A percentile compares a stretch with the other conserved stretches of the same genome.
Evolutionary conservation across 2,797 vertebrate species (phyloP).

Genomic region (Gymnothorax reevesii): DNA sequence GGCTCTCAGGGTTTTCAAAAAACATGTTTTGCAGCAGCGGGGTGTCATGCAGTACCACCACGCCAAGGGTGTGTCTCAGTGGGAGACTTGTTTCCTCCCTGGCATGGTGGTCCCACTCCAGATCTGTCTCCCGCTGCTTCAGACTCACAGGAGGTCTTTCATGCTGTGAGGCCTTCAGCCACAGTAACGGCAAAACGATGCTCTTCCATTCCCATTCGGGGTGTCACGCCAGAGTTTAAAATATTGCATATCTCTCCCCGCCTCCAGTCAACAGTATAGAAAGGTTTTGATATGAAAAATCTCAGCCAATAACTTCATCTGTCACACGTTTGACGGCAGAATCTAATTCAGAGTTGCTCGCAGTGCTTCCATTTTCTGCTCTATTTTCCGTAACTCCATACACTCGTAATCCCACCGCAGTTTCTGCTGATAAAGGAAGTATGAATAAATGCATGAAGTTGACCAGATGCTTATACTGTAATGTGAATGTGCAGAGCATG

Average conservation of each 20-base stretch:
- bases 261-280: background rate
- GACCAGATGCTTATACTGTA: too few relatives aligned
- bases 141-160: constrained; percentile 63
- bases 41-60: constrained; percentile 56
- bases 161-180: constrained; percentile 18
- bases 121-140: constrained; percentile 62
- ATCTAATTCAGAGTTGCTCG: too few relatives aligned
- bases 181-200: constrained; percentile 29
- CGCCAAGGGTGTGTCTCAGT: constrained; percentile 46
- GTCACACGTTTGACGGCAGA: too few relatives aligned
- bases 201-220: constrained; percentile 13
- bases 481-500: too few relatives aligned
- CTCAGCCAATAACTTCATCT: too few relatives aligned
- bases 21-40: constrained; percentile 70
- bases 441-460: too few relatives aligned
- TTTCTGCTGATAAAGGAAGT: too few relatives aligned
- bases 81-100: constrained; percentile 63
- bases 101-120: constrained; percentile 63
- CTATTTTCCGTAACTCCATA: too few relatives aligned
- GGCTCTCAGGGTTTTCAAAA: constrained; percentile 71
- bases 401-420: too few relatives aligned
- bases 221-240: background rate
- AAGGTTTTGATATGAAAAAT: too few relatives aligned
- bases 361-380: too few relatives aligned
- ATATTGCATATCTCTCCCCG: background rate